Evolutionary conservation across 2,113 vertebrate genomes (phyloP).

Genomic region (Antidorcas marsupialis): DNA sequence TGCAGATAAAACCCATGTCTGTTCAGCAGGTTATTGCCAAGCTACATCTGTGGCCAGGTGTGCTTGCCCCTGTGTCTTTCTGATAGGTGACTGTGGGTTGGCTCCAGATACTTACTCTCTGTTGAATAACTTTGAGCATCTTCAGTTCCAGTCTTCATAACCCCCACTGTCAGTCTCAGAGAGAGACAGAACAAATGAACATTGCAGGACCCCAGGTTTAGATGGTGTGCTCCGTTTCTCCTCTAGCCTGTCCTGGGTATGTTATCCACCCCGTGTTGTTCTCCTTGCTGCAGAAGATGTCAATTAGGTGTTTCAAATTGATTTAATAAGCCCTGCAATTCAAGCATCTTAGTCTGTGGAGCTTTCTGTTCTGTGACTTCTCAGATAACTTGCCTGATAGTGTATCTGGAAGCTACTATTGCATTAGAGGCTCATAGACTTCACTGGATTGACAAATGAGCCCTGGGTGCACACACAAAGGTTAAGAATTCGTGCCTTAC

Average conservation of each 20-base stretch:
- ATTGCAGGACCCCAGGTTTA: background rate
- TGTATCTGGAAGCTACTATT: background rate
- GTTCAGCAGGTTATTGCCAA: background rate
- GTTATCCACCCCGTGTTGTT: background rate
- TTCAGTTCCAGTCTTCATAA: background rate
- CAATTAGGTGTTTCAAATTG: background rate
- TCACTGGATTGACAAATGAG: background rate
- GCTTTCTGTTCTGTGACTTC: background rate
- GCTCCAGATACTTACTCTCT: background rate
- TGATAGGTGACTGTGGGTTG: background rate
- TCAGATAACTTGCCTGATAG: background rate
- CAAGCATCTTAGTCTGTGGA: background rate
- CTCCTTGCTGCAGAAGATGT: background rate
- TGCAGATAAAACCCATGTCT: background rate
- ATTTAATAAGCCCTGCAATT: background rate
- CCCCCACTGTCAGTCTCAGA: background rate
- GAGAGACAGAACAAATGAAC: background rate
- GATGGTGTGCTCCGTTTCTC: background rate
- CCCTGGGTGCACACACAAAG: background rate
- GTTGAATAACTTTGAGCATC: background rate
- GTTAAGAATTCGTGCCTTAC: background rate
- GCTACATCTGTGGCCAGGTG: background rate
- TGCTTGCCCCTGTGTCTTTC: background rate
- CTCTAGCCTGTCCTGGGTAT: background rate
- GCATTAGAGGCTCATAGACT: background rate